phyloP scores from a whole-genome alignment of 1,140 invertebrate genomes.

The Cotesia typhae region DNA sequence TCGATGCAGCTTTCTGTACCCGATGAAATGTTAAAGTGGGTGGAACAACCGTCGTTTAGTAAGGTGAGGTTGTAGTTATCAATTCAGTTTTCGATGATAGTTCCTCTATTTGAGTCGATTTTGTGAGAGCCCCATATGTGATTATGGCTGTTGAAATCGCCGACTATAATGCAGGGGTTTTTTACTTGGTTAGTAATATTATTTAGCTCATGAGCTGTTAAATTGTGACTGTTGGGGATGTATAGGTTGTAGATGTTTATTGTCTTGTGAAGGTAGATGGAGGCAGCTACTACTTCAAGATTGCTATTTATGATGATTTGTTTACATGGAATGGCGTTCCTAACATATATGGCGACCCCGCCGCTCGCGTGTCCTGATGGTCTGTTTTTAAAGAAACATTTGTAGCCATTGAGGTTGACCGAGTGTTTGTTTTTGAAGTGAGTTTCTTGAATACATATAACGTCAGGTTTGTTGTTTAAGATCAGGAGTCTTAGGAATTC shows the following conservation, averaged over 20 bases:
- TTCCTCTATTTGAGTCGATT: not conserved
- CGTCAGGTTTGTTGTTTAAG: too few relatives aligned
- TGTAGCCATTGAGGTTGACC: not conserved
- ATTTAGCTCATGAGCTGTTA: not conserved
- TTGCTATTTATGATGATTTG: too few relatives aligned
- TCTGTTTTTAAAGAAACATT: too few relatives aligned
- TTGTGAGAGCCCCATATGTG: not conserved
- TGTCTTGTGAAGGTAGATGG: not conserved
- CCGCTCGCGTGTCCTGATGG: too few relatives aligned
- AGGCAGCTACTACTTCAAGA: too few relatives aligned
- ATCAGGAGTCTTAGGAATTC: too few relatives aligned
- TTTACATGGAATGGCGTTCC: too few relatives aligned
- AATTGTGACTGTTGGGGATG: not conserved
- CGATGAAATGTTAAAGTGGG: not conserved
- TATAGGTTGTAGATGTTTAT: not conserved
- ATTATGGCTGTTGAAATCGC: not conserved
- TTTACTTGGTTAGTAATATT: not conserved
- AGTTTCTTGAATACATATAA: too few relatives aligned
- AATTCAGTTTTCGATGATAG: not conserved
- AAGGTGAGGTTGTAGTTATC: not conserved
- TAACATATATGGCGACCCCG: too few relatives aligned
- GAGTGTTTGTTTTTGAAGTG: too few relatives aligned
- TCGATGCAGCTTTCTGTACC: slow-evolving; percentile 7
- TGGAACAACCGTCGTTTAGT: not conserved
- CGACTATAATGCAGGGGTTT: not conserved